phyloP scores from a whole-genome alignment of 2,888 invertebrate species.

The Drosophila anomalata region DNA sequence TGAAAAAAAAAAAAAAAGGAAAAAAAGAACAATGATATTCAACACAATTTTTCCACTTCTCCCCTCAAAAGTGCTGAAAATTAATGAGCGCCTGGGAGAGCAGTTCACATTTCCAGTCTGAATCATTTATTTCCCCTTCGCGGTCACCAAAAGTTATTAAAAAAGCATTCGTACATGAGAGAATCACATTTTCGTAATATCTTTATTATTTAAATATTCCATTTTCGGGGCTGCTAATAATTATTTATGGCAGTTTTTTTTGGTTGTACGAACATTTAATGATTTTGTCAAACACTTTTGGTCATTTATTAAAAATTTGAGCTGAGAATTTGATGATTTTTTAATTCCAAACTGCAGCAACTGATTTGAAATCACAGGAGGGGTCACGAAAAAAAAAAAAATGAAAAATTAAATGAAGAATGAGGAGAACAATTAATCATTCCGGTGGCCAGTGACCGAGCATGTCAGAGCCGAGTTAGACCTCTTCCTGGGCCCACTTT shows the following conservation, averaged over 20 bases:
- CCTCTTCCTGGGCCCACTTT: conserved; percentile 34
- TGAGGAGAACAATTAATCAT: conserved; percentile 49
- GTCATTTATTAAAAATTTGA: conserved; percentile 59
- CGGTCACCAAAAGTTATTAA: conserved; percentile 33
- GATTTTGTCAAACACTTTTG: conserved; percentile 64
- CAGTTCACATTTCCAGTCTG: conserved; percentile 40
- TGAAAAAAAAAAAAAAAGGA: background rate
- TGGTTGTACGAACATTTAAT: conserved; percentile 51
- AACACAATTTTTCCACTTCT: conserved; percentile 22
- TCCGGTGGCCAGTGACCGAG: conserved; percentile 35
- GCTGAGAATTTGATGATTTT: conserved; percentile 46
- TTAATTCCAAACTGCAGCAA: conserved; percentile 40
- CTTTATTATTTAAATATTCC: conserved; percentile 47
- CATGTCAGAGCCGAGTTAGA: conserved; percentile 29
- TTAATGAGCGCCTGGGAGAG: conserved; percentile 45
- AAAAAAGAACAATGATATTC: conserved; percentile 38
- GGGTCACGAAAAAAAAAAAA: conserved; percentile 1
- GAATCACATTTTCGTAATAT: conserved; percentile 17
- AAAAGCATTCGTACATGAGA: conserved; percentile 21
- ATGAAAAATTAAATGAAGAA: background rate
- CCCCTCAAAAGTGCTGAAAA: conserved; percentile 20
- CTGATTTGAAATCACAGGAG: conserved; percentile 4
- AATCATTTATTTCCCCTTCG: conserved; percentile 42
- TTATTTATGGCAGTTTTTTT: conserved; percentile 26
- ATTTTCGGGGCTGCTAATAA: conserved; percentile 29